These are phyloP conservation scores for Aricia agestis DNA, from an alignment of 1,140 invertebrate genomes.

Conservation along the genomic window DNA sequence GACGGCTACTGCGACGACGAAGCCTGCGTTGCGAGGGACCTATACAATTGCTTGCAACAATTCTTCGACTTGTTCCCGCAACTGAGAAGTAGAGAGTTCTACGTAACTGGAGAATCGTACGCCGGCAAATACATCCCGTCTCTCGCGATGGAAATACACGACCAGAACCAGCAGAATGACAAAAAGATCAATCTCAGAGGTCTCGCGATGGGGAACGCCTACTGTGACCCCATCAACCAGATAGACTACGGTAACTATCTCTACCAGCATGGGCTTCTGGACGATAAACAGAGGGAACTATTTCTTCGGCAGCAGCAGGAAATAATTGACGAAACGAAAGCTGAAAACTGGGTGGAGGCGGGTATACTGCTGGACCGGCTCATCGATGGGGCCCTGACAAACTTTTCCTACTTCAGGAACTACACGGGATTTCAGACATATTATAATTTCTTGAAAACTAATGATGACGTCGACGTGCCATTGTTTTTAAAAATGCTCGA, in stretches of 20 bases:
- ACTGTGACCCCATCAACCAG: conserved; percentile 80
- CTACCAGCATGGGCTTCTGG: conserved; percentile 80
- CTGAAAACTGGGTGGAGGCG: conserved; percentile 79
- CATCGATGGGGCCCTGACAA: conserved; percentile 78
- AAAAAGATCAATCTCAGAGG: conserved; percentile 81
- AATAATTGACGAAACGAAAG: conserved; percentile 77
- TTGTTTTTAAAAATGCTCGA: conserved; percentile 76
- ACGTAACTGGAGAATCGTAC: conserved; percentile 90
- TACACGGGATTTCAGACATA: conserved; percentile 86
- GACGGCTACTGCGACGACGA: conserved; percentile 79
- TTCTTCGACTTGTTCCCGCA: conserved; percentile 84
- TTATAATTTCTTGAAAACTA: conserved; percentile 84
- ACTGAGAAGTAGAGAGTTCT: conserved; percentile 82
- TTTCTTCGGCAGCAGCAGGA: conserved; percentile 78
- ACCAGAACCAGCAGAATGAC: conserved; percentile 74
- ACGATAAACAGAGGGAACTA: conserved; percentile 70
- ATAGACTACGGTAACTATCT: conserved; percentile 81
- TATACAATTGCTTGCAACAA: conserved; percentile 80
- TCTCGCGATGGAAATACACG: conserved; percentile 83
- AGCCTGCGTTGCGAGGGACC: conserved; percentile 78
- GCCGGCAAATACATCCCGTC: conserved; percentile 90
- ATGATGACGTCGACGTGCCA: conserved; percentile 53
- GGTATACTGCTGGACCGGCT: conserved; percentile 82
- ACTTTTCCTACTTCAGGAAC: conserved; percentile 83
- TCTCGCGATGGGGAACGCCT: conserved; percentile 82